Base-by-base conservation (phyloP, 2,113 vertebrate genomes). In the Furnarius figulus region DNA sequence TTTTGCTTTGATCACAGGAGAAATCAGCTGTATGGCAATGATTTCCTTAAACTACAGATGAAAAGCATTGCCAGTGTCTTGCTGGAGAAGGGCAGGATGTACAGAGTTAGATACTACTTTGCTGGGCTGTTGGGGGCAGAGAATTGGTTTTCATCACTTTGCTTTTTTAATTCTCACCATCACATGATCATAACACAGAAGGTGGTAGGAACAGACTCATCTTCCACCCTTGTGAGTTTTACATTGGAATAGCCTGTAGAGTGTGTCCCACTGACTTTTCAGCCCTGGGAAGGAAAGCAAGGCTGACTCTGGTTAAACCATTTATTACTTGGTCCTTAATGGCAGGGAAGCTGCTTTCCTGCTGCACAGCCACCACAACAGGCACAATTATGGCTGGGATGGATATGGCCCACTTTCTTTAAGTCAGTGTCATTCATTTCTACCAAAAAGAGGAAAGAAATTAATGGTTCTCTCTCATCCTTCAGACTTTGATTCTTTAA, bases 401-500 rank as follows among this genome's bases (percentile, higher is more conserved):
- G 24, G 93, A 91, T 90, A 68, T 7, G 35, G 58, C 52, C 78
- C 68, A 56, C 78, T 87, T 84, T 63, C 86, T 39, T 55, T 35
- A 59, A 74, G 56, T 50, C 82, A 62, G 42, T 33, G 79, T 28
- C 79, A 22, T 47, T 67, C 56, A 71, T 84, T 92, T 71, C 76
- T 42, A 83, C 83, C 63, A 70, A 86, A 88, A 88, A 50, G 28
- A 39, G 42, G 67, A 76, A 50, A 92, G 58, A 83, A 89, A 46
- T 73, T 76, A 82, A 72, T 6, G 24, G 53, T 53, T 61, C 25
- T 62, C 67, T 68, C 66, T 79, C 37, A 65, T 49, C 74, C 90
- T 87, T 94, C 70, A 71, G 27, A 58, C 65, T 91, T 93, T 82
- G 87, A 75, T 87, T 93, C 66, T 75, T 63, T 72, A 65, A 87